These are phyloP conservation scores for Thereuonema tuberculata DNA, from an alignment of 1,140 invertebrate genomes.

Conservation along the genomic window DNA sequence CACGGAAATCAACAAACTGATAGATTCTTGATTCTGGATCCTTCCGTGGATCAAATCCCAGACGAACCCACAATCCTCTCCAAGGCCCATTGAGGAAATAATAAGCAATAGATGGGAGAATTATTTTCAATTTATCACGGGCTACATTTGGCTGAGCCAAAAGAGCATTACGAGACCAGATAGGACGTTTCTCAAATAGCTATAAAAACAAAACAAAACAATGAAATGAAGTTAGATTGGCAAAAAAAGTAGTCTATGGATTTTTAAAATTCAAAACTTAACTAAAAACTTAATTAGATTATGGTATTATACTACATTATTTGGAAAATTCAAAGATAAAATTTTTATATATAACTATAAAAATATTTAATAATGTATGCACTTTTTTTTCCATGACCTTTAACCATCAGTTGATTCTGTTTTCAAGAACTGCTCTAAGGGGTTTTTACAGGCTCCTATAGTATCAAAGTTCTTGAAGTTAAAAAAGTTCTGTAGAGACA, in stretches of 20 bases:
- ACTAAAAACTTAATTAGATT: background rate
- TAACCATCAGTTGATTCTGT: no score
- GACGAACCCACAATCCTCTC: conserved; percentile 65
- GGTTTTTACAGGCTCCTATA: no score
- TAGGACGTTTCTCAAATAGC: conserved; percentile 56
- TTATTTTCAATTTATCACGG: conserved; percentile 50
- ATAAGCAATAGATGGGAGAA: conserved; percentile 66
- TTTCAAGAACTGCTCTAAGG: no score
- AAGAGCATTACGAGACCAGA: conserved; percentile 69
- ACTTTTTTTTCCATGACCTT: no score
- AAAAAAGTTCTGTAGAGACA: no score
- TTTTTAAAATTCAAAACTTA: conserved; percentile 19
- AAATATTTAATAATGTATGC: no score
- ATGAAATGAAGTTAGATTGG: background rate
- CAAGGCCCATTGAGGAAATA: conserved; percentile 78
- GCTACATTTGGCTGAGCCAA: conserved; percentile 41
- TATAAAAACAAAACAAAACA: background rate
- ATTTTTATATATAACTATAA: no score
- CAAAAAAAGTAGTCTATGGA: conserved; percentile 19
- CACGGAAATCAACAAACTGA: conserved; percentile 1
- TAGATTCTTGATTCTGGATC: conserved; percentile 45
- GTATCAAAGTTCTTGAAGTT: no score
- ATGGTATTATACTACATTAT: background rate
- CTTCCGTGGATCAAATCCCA: conserved; percentile 73
- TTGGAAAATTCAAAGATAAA: no score